Evolutionary conservation across 1,140 invertebrate species (phyloP), one percentile per base, ranked within the genome.

Genomic region (Globodera ellingtonae): DNA sequence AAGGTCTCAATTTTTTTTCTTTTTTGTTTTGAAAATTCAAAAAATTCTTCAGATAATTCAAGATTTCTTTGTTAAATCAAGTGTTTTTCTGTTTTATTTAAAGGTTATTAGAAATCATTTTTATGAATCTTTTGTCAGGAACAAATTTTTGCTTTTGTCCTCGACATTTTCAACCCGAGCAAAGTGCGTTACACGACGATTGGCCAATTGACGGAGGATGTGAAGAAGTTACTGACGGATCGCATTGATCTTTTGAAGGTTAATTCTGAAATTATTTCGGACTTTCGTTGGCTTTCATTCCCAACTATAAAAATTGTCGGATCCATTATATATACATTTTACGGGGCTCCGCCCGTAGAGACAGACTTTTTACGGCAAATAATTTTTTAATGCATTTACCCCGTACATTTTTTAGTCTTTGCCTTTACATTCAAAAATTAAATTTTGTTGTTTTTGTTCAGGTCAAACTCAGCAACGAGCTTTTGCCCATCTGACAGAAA

Each of bases 181-280:
- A 84, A 87, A 69, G 78, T 85, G 44, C 82, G 82, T 24, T 85
- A 82, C 24, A 87, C 85, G 7, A 79, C 67, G 44, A 56, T 47
- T 13, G 59, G 48, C 35, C 84, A 86, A 2, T 69, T 85, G 35
- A 67, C 81, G 5, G 85, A 85, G 67, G 84, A 85, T 52, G 56
- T 85, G 21, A 47, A 75, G 18, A 85, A 86, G 21, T 24, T 79
- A 10, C 62, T 85, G 48, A 72, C 74, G n/a, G 77, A 70, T 35
- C 83, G 85, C n/a, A 35, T 85, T 47, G 84, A 85, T 56, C 44
- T 78, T 15, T 50, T 85, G 35, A 62, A 84, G 70, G 78, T 77
- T 4, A 15, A 18, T 18, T 62, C 18, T 62, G 56, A 10, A 62
- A 13, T 62, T n/a, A 18, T 52, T 10, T 35, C n/a, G 67, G 24